Evolutionary conservation across 2,888 invertebrate genomes (phyloP), one percentile per base, ranked within the genome.

Genomic region (Sycophila texana): DNA sequence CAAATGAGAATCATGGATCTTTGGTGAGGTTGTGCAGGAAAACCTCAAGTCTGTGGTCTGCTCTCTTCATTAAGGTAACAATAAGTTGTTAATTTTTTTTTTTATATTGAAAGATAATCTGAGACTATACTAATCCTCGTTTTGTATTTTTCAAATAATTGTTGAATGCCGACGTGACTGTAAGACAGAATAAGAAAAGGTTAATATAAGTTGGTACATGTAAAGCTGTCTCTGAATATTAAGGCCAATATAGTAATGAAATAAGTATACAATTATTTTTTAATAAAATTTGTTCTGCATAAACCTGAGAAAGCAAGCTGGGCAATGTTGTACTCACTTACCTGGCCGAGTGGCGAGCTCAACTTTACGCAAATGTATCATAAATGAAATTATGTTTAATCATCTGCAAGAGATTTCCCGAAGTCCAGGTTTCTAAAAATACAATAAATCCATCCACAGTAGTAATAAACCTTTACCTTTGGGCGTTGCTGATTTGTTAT

Each of bases 1-100:
- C 66, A 92, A 91, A 30, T 95, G 95, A 95, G 91, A 91, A 92
- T 7, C 91, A 93, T 71, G 91, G 91, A 55, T 89, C 92, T 61
- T 89, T 92, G 65, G 84, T 91, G 0, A 91, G 91, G 68, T 91
- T 93, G 83, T 92, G 93, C 87, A 89, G 88, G 53, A 88, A 84
- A 0, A 82, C 89, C 65, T 89, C 91, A 7, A 87, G 88, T 70
- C 82, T 80, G 0, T 75, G 76, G 1, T 39, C 61, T 2, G 78
- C 80, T 2, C n/a, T 80, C 0, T 73, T 82, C 26, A 20, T 1
- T 0, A 80, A 82, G 51, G 78, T 82, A 1, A 73, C 47, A 18
- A 80, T 82, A 47, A 76, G 70, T 65, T 12, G 14, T 3, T 4
- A 10, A 20, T 57, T 57, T 3, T 30, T 30, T 61, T 16, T 61